These are phyloP conservation scores for Sinelater perroti DNA, from an alignment of 2,888 invertebrate genomes.

Conservation along the genomic window DNA sequence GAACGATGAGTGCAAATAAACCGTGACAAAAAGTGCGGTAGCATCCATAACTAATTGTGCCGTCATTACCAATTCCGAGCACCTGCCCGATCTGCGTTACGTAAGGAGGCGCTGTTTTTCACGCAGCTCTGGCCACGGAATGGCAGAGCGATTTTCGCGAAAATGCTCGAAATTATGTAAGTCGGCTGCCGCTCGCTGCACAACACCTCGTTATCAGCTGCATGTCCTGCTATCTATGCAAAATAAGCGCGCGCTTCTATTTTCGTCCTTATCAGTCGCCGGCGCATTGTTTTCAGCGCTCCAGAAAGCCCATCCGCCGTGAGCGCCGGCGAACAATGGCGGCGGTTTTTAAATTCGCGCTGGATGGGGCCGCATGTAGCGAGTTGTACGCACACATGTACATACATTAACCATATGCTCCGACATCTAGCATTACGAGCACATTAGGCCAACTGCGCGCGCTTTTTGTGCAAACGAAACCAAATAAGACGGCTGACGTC, in stretches of 20 bases:
- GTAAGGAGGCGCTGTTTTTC: slow-evolving; percentile 2
- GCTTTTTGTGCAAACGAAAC: slow-evolving; percentile 22
- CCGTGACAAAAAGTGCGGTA: background rate
- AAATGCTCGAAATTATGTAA: slow-evolving; percentile 6
- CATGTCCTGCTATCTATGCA: background rate
- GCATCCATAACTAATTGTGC: background rate
- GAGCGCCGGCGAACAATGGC: slow-evolving; percentile 28
- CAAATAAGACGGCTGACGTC: slow-evolving; percentile 29
- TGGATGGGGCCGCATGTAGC: background rate
- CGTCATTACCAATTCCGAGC: background rate
- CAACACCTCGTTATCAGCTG: background rate
- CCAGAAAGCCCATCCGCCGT: background rate
- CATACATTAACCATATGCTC: slow-evolving; percentile 29
- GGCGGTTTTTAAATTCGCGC: slow-evolving; percentile 8
- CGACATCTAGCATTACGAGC: slow-evolving; percentile 24
- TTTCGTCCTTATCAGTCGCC: slow-evolving; percentile 8
- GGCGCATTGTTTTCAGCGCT: slow-evolving; percentile 16
- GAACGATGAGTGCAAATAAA: too few species aligned
- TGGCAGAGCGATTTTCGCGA: background rate
- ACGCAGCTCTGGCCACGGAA: slow-evolving; percentile 6
- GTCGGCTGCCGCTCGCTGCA: background rate
- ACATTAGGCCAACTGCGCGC: slow-evolving; percentile 10
- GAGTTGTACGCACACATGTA: slow-evolving; percentile 8
- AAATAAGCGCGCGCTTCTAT: slow-evolving; percentile 15
- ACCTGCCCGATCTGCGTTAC: background rate